Base-by-base conservation (phyloP, 2,888 invertebrate genomes). In the Plagiodera versicolora region DNA sequence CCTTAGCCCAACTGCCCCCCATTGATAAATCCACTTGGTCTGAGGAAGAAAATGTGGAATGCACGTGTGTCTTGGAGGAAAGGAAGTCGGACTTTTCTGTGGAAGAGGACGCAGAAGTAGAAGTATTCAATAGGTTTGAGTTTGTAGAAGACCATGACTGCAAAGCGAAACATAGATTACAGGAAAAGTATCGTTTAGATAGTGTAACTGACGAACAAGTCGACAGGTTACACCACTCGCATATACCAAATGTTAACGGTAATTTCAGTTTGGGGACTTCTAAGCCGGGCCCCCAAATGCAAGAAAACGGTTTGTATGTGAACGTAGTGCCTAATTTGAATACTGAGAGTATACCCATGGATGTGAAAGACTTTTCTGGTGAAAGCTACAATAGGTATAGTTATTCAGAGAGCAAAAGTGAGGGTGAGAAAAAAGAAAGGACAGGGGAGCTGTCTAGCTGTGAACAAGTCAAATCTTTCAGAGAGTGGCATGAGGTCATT, bases 401-500 rank as follows among this genome's bases (percentile, higher is more conserved):
- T 67, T 78, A 80, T 55, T 80, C 80, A 76, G 78, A 77, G 65
- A 60, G 52, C 24, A 28, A 18, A 14, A 39, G 24, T 18, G 55
- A 32, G 6, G 60, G 20, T 52, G 65, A 63, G 48, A 58, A 52
- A 45, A 59, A 67, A 53, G 64, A 69, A 63, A 61, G 69, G 69
- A 71, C 60, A 70, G 69, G 67, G 63, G 69, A 61, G 45, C 56
- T 18, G 55, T 51, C 62, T 69, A 58, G 52, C 65, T 66, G 68
- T 67, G 68, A 69, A 60, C 39, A 39, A 14, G 67, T 58, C 67
- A 57, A 60, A 58, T 60, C 67, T 70, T 98, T 96, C 85, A 86
- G 90, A 70, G 92, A 95, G 83, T 98, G 96, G 95, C 92, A 95
- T 81, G 90, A 95, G 83, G 89, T 92, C 78, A 86, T 90, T 68